Percentiles rank a stretch among this genome's conserved stretches.
Evolutionary conservation across 2,888 invertebrate species (phyloP).

Genomic region (Ormyrus labotus): DNA sequence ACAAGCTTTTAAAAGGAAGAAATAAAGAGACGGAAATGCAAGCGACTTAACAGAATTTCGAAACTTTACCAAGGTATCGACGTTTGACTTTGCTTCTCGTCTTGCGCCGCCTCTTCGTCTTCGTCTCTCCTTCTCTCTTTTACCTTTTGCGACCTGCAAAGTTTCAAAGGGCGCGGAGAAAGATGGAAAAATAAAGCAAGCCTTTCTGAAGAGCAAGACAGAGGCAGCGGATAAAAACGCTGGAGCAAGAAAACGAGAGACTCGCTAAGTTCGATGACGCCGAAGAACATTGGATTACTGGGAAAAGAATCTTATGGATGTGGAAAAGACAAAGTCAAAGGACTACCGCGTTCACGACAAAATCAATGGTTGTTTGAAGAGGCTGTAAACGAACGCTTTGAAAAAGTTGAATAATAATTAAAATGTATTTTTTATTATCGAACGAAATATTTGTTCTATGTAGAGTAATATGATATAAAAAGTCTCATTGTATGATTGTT

Average conservation of each 20-base stretch:
- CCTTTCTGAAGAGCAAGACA: background rate
- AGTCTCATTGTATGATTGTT: too few species aligned
- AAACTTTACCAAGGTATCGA: slow-evolving; percentile 36
- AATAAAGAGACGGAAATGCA: background rate
- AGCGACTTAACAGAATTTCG: slow-evolving; percentile 12
- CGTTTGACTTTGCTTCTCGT: slow-evolving; percentile 26
- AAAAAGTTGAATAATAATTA: too few species aligned
- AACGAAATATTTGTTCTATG: too few species aligned
- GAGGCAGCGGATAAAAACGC: background rate
- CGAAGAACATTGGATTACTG: background rate
- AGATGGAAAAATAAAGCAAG: slow-evolving; percentile 1
- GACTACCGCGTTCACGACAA: background rate
- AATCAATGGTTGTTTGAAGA: too few species aligned
- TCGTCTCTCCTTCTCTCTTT: background rate
- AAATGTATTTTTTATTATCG: too few species aligned
- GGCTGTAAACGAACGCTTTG: too few species aligned
- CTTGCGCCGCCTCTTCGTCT: background rate
- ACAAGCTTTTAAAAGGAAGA: too few species aligned
- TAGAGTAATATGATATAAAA: too few species aligned
- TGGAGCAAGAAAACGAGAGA: background rate
- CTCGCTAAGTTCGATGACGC: slow-evolving; percentile 8
- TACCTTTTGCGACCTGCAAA: slow-evolving; percentile 15
- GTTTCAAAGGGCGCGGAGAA: slow-evolving; percentile 12
- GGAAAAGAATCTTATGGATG: background rate
- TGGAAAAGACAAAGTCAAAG: background rate